Evolutionary conservation across 2,113 vertebrate species (phyloP), one percentile per base, ranked within the genome.

Genomic region (Tragelaphus strepsiceros): DNA sequence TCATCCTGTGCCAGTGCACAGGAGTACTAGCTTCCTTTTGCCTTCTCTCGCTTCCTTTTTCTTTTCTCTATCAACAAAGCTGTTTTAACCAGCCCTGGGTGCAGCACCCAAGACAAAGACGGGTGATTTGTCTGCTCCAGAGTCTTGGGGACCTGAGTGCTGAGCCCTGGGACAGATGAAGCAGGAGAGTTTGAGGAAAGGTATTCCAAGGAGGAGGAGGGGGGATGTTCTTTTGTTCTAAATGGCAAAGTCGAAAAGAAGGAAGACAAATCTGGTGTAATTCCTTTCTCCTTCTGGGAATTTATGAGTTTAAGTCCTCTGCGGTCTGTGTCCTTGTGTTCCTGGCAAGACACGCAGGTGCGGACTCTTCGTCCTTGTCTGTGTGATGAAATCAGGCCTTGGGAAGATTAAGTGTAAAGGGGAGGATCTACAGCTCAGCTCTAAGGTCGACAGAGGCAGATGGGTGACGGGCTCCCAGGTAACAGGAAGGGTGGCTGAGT

Each of bases 51-150:
- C 53, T 17, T 28, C 39, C 4, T 11, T 24, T 16, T 10, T 53
- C 26, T 51, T 15, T 1, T 6, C 26, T 54, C 22, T 43, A 14
- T 59, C 71, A 54, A 10, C 61, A 86, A 88, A 12, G 17, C 46
- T 11, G 0, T 11, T 7, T 14, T 61, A 54, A 9, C 46, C 24
- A 89, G 24, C 22, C 2, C 2, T 5, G 3, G 43, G 71, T 24
- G 9, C 26, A 49, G 74, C 59, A 21, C 5, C 0, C 53, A 3
- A 21, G 14, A 81, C 11, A 12, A 49, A 54, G 46, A 6, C 1
- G 0, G 13, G 49, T 19, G 49, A 13, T 19, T 1, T 3, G 24
- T 26, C 28, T 15, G 21, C 30, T 35, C 30, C 11, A 1, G 3
- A 22, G 87, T 3, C 30, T 1, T 1, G 1, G 13, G 81, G 21